These are phyloP conservation scores for Alaudala cheleensis DNA, from an alignment of 2,113 vertebrate genomes.

Conservation along the genomic window DNA sequence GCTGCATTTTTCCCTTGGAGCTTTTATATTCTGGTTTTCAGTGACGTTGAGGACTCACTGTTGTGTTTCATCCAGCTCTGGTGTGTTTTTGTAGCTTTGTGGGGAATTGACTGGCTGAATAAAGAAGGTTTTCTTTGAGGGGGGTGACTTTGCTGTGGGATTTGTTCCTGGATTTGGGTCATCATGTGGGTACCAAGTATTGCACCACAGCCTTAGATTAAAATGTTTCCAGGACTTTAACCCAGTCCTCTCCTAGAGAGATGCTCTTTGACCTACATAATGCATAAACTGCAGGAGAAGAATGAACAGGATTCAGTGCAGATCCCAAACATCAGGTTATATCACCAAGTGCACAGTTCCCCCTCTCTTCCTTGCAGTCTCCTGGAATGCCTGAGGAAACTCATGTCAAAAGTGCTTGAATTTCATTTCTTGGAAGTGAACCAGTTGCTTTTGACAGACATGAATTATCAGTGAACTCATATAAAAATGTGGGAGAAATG, in stretches of 20 bases:
- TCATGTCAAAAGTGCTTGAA: neutral
- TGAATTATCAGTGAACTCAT: neutral
- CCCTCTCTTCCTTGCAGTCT: neutral
- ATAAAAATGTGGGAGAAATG: neutral
- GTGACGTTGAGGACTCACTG: neutral
- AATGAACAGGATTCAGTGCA: neutral
- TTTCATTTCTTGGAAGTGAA: neutral
- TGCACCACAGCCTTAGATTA: slow-evolving; percentile 1
- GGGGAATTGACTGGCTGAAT: neutral
- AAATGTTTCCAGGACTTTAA: slow-evolving; percentile 13
- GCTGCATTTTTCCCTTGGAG: neutral
- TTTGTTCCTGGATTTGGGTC: slow-evolving; percentile 14
- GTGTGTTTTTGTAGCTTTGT: neutral
- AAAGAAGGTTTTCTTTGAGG: neutral
- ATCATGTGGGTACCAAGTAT: neutral
- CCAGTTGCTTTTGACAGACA: neutral
- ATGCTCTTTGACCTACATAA: neutral
- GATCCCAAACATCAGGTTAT: neutral
- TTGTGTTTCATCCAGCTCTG: neutral
- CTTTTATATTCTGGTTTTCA: neutral
- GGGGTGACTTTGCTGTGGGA: neutral
- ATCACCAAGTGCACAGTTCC: neutral
- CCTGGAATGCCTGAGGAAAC: neutral
- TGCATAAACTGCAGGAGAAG: neutral
- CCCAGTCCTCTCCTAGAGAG: neutral